A percentile compares a stretch with the other conserved stretches of the same genome.
Evolutionary conservation across 2,113 vertebrate genomes (phyloP).

Genomic region (Carassius auratus): DNA sequence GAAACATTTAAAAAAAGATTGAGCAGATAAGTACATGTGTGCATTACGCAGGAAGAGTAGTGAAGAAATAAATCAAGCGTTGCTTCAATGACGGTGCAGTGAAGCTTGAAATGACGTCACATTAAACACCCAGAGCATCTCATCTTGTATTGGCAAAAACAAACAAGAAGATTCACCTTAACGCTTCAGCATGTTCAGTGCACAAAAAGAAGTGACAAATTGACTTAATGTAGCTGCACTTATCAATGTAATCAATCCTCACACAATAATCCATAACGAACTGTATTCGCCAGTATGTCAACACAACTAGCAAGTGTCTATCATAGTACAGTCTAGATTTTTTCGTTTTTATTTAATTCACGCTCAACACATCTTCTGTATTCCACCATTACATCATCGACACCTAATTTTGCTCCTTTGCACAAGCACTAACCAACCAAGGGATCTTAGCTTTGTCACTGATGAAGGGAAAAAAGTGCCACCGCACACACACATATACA

Average conservation of each 20-base stretch:
- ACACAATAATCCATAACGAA: conserved; percentile 41
- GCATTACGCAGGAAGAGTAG: conserved; percentile 50
- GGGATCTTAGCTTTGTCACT: conserved; percentile 45
- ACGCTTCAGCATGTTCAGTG: conserved; percentile 35
- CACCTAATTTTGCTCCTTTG: conserved; percentile 62
- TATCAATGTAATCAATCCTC: conserved; percentile 31
- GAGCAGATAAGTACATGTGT: conserved; percentile 34
- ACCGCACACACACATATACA: neutral
- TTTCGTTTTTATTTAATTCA: conserved; percentile 1
- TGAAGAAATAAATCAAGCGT: conserved; percentile 68
- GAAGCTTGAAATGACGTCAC: conserved; percentile 65
- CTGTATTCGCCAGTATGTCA: conserved; percentile 39
- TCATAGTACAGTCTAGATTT: conserved; percentile 6
- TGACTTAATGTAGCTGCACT: conserved; percentile 43
- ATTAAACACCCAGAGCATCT: conserved; percentile 61
- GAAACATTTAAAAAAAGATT: conserved; percentile 22
- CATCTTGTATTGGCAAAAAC: neutral
- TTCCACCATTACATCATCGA: conserved; percentile 36
- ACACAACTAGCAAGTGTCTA: conserved; percentile 18
- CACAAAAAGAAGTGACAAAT: conserved; percentile 50
- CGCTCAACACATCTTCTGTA: neutral
- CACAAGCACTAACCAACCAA: conserved; percentile 56
- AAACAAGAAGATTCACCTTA: conserved; percentile 10
- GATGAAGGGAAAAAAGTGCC: conserved; percentile 3
- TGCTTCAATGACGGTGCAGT: conserved; percentile 72